These are phyloP conservation scores for Epsilonema sp. DNA, from an alignment of 2,888 invertebrate species.

Conservation along the genomic window DNA sequence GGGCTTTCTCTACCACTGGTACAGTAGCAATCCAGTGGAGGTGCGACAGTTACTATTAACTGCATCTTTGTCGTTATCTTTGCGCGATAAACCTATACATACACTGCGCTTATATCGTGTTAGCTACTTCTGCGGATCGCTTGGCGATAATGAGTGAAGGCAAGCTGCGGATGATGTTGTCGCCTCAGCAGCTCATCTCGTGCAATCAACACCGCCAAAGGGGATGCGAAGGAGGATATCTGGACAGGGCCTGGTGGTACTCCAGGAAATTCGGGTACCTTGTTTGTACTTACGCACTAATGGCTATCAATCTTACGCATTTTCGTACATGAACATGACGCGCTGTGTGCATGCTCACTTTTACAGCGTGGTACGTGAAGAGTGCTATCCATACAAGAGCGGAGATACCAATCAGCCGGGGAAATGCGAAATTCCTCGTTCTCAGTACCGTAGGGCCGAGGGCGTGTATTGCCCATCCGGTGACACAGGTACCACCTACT, in stretches of 20 bases:
- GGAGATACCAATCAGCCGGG: slow-evolving; percentile 41
- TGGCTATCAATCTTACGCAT: slow-evolving; percentile 1
- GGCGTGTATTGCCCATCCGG: slow-evolving; percentile 26
- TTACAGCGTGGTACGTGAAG: slow-evolving; percentile 56
- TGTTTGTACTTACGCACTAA: too few relatives aligned
- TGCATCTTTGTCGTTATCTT: too few relatives aligned
- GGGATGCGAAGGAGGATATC: slow-evolving; percentile 66
- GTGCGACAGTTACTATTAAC: too few relatives aligned
- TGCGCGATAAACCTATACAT: too few relatives aligned
- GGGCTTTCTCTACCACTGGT: slow-evolving; percentile 66
- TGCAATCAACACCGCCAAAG: slow-evolving; percentile 56
- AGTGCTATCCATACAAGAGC: slow-evolving; percentile 54
- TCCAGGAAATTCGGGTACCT: slow-evolving; percentile 46
- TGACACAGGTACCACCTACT: slow-evolving; percentile 17
- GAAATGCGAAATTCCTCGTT: slow-evolving; percentile 42
- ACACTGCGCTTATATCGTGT: slow-evolving; percentile 4
- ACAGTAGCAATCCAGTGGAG: too few relatives aligned
- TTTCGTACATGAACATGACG: not conserved
- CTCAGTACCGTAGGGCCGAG: slow-evolving; percentile 24
- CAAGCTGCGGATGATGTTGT: slow-evolving; percentile 46
- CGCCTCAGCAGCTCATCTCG: slow-evolving; percentile 64
- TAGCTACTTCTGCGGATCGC: slow-evolving; percentile 33
- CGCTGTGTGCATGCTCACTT: not conserved
- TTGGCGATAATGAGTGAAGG: slow-evolving; percentile 67
- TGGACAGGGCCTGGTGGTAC: slow-evolving; percentile 79